A percentile compares a stretch with the other conserved stretches of the same genome.
These are phyloP conservation scores for Cataglyphis cursor DNA, from an alignment of 2,888 invertebrate species.

Conservation along the genomic window DNA sequence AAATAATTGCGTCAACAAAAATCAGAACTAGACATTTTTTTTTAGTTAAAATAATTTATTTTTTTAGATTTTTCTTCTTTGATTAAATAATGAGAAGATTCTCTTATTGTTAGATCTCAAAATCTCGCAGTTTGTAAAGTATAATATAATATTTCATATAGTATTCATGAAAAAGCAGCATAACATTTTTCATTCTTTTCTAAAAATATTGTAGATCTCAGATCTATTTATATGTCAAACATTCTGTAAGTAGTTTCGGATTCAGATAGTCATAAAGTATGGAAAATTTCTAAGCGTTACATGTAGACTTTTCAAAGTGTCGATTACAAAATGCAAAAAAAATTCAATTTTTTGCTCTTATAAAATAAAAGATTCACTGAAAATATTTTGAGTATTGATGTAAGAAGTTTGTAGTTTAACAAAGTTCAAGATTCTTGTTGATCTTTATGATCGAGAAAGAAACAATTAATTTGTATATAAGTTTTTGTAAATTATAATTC, in stretches of 20 bases:
- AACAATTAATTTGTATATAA: slow-evolving; percentile 78
- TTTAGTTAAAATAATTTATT: slow-evolving; percentile 1
- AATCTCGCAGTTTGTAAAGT: slow-evolving; percentile 1
- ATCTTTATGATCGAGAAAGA: slow-evolving; percentile 56
- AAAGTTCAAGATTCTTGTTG: slow-evolving; percentile 60
- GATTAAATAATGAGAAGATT: background rate
- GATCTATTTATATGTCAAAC: background rate
- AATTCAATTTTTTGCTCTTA: slow-evolving; percentile 6
- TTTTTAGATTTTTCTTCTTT: background rate
- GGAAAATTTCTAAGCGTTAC: slow-evolving; percentile 1
- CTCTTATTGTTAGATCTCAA: background rate
- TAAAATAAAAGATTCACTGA: background rate
- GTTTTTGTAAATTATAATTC: slow-evolving; percentile 82
- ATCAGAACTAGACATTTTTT: background rate
- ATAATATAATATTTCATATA: slow-evolving; percentile 11
- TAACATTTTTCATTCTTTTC: background rate
- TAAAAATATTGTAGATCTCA: background rate
- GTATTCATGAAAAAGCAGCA: background rate
- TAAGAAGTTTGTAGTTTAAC: background rate
- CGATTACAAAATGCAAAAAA: background rate
- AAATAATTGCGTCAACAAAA: background rate
- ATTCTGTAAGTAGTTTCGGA: background rate
- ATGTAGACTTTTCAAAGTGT: background rate
- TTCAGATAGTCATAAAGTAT: background rate
- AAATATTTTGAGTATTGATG: background rate